phyloP scores from a whole-genome alignment of 2,113 vertebrate species.

The Gasterosteus aculeatus region DNA sequence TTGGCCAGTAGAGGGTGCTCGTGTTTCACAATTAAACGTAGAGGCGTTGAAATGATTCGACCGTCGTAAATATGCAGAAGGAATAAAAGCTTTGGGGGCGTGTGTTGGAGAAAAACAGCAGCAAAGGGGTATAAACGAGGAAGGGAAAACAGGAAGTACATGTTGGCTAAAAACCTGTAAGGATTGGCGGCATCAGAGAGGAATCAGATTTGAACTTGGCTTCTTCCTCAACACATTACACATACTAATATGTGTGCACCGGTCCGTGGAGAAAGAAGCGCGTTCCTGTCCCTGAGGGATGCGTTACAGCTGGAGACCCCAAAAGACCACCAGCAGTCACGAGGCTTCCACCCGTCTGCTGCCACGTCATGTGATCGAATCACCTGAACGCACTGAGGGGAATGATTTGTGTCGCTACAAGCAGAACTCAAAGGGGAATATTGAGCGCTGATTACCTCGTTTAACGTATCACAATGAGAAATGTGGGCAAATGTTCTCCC shows the following conservation, averaged over 20 bases:
- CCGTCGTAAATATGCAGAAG: rapidly evolving
- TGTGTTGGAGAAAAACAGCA: background rate
- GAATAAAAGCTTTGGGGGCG: background rate
- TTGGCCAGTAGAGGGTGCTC: conserved; percentile 70
- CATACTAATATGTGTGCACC: background rate
- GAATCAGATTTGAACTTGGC: background rate
- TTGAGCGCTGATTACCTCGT: background rate
- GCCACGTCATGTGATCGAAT: conserved; percentile 2
- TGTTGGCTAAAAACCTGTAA: background rate
- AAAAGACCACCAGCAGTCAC: conserved; percentile 21
- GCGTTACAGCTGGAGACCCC: background rate
- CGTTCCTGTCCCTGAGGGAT: background rate
- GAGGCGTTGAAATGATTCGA: background rate
- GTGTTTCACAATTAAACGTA: conserved; percentile 34
- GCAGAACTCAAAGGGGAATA: background rate
- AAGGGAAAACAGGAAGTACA: background rate
- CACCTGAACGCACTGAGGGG: background rate
- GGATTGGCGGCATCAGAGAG: background rate
- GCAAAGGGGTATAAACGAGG: background rate
- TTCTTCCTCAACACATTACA: background rate
- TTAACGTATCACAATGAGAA: background rate
- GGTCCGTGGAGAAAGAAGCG: background rate
- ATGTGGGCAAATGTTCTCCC: background rate
- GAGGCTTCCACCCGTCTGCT: background rate
- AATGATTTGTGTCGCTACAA: background rate